A percentile compares a stretch with the other conserved stretches of the same genome.
phyloP scores from a whole-genome alignment of 2,113 vertebrate species.

The Cyprinus carpio region DNA sequence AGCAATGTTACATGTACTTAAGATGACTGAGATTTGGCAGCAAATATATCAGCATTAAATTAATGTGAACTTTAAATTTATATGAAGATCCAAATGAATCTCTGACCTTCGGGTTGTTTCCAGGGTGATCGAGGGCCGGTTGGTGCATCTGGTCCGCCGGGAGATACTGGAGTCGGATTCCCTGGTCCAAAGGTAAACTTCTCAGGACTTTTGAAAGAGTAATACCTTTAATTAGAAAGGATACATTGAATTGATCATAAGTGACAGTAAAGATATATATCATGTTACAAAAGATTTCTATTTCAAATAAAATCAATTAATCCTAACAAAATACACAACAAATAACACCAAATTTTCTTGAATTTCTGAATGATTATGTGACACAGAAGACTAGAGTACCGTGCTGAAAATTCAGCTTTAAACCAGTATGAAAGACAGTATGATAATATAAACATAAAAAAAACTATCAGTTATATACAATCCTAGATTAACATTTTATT shows the following conservation, averaged over 20 bases:
- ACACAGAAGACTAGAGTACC: no score
- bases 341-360: no score
- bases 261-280: not conserved
- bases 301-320: not conserved
- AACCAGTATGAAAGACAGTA: no score
- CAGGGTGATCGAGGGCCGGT: conserved; percentile 75
- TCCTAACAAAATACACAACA: no score
- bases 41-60: not conserved
- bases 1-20: not conserved
- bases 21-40: not conserved
- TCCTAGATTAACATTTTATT: no score
- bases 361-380: no score
- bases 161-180: conserved; percentile 76
- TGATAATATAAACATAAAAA: no score
- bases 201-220: not conserved
- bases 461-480: no score
- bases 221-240: not conserved
- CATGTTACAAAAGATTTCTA: not conserved
- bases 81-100: not conserved
- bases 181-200: conserved; percentile 83
- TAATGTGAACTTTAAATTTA: not conserved
- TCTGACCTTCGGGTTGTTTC: not conserved
- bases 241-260: not conserved
- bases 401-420: no score
- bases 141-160: conserved; percentile 78